These are phyloP conservation scores for Macrotus californicus DNA, from an alignment of 2,113 vertebrate species.

Conservation along the genomic window DNA sequence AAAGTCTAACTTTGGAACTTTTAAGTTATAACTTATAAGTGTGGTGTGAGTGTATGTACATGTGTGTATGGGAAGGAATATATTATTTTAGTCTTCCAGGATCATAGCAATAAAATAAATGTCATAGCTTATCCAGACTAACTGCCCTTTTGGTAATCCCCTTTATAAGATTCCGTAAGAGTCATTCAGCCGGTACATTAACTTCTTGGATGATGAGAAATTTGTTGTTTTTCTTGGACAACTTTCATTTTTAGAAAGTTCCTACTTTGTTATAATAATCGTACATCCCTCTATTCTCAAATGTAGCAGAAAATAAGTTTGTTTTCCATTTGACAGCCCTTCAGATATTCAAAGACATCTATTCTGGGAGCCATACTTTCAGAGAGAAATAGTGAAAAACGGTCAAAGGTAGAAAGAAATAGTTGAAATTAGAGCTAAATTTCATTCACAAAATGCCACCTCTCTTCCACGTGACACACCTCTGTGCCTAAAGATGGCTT, in stretches of 20 bases:
- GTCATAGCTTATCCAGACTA: neutral
- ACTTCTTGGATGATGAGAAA: neutral
- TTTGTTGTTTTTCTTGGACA: neutral
- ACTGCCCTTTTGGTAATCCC: neutral
- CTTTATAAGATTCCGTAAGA: neutral
- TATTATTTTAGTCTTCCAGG: neutral
- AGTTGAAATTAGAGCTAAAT: neutral
- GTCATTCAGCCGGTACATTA: neutral
- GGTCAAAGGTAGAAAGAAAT: neutral
- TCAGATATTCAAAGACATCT: neutral
- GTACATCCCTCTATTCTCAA: neutral
- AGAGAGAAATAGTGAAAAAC: neutral
- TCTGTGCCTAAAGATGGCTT: neutral
- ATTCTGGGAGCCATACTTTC: neutral
- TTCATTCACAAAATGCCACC: neutral
- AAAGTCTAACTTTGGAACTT: constrained; percentile 18
- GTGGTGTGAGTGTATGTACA: no score
- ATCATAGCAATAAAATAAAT: neutral
- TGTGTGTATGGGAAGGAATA: neutral
- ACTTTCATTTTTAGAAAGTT: neutral
- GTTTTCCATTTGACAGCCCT: neutral
- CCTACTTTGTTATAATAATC: neutral
- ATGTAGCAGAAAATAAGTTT: neutral
- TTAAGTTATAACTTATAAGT: neutral
- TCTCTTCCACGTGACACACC: neutral